Percentiles rank a stretch among this genome's conserved stretches.
Conservation (phyloP, 2,797 vertebrate species). For the Anas acuta region DNA sequence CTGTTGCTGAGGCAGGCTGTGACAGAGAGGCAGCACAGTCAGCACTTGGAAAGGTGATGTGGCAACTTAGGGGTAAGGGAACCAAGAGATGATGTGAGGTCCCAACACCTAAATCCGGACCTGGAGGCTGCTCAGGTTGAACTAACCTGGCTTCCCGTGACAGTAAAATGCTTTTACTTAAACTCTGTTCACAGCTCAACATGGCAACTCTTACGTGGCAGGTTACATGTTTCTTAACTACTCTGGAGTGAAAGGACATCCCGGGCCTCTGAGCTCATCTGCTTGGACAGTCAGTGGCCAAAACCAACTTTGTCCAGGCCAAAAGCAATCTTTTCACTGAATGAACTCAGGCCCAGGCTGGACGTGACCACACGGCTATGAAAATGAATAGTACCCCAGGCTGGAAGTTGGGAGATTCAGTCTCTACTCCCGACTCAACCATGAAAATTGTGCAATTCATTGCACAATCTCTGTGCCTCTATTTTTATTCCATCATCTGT, state of each 20-base stretch:
- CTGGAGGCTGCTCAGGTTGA: neutral
- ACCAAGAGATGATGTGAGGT: neutral
- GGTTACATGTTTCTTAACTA: neutral
- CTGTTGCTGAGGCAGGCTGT: neutral
- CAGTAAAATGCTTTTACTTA: neutral
- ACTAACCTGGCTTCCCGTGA: neutral
- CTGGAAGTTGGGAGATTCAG: neutral
- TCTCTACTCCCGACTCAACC: neutral
- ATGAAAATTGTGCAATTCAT: slow-evolving; percentile 41
- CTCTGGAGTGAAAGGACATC: neutral
- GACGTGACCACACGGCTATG: neutral
- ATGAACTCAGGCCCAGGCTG: neutral
- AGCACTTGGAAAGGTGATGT: neutral
- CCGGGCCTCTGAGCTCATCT: neutral
- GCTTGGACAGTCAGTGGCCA: neutral
- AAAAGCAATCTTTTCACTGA: neutral
- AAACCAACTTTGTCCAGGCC: neutral
- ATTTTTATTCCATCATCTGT: slow-evolving; percentile 57
- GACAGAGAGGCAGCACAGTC: neutral
- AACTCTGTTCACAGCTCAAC: neutral
- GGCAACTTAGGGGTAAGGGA: neutral
- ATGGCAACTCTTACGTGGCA: neutral
- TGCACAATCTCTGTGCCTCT: slow-evolving; percentile 11
- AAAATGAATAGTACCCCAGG: neutral
- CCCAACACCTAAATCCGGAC: neutral